Percentiles rank a stretch among this genome's conserved stretches.
Evolutionary conservation across 2,888 invertebrate genomes (phyloP).

Genomic region (Tetheella fluctuosa): DNA sequence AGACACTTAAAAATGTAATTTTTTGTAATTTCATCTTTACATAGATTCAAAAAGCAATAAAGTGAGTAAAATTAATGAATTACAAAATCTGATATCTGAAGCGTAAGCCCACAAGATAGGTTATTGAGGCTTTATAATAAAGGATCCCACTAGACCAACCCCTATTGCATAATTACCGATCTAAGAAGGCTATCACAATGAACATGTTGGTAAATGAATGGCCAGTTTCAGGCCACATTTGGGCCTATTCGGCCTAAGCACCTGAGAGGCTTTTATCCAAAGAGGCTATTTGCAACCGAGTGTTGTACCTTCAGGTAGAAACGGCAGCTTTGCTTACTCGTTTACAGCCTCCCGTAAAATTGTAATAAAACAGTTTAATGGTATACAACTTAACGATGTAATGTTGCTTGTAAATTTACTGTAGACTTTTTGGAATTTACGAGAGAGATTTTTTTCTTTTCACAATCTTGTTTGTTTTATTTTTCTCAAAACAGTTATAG

Average conservation of each 20-base stretch:
- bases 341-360: not conserved
- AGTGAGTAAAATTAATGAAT: too few relatives aligned
- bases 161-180: not conserved
- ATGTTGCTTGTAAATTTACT: not conserved
- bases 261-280: conserved; percentile 39
- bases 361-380: conserved; percentile 2
- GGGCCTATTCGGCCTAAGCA: not conserved
- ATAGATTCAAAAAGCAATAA: too few relatives aligned
- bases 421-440: not conserved
- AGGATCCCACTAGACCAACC: not conserved
- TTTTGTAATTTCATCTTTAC: too few relatives aligned
- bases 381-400: not conserved
- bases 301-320: conserved; percentile 20
- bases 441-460: not conserved
- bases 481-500: too few relatives aligned
- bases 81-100: not conserved
- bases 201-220: not conserved
- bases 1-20: too few relatives aligned
- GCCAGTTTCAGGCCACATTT: conserved; percentile 2
- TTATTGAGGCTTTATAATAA: not conserved
- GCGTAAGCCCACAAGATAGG: too few relatives aligned
- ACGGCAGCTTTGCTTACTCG: conserved; percentile 13
- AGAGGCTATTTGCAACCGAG: conserved; percentile 33
- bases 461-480: too few relatives aligned
- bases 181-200: not conserved